Evolutionary conservation across 1,140 invertebrate species (phyloP).

Genomic region (Nymphalis io): DNA sequence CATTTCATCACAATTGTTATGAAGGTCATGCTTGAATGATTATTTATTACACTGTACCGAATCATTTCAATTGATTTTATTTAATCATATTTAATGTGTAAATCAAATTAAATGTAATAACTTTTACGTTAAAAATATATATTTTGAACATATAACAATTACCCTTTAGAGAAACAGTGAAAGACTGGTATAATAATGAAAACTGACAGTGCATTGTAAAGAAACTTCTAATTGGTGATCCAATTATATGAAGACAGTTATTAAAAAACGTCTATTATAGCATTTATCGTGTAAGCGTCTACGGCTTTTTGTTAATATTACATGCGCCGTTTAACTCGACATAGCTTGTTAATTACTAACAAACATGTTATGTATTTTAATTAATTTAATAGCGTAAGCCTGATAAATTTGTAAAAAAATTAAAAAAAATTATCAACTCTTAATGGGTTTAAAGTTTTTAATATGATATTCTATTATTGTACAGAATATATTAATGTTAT

Average conservation of each 20-base stretch:
- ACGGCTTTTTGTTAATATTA: constrained; percentile 62
- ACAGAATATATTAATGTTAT: constrained; percentile 33
- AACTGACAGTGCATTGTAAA: constrained; percentile 7
- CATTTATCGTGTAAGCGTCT: constrained; percentile 48
- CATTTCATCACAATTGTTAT: constrained; percentile 11
- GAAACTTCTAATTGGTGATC: constrained; percentile 11
- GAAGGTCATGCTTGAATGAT: constrained; percentile 11
- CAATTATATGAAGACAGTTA: constrained; percentile 35
- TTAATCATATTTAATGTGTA: constrained; percentile 27
- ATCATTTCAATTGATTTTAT: constrained; percentile 35
- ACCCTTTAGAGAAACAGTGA: neutral
- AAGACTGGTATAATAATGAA: neutral
- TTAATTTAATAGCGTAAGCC: constrained; percentile 9
- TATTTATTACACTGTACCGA: constrained; percentile 21
- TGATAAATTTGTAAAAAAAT: too few species aligned
- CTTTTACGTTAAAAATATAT: neutral
- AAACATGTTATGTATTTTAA: constrained; percentile 19
- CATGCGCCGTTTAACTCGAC: constrained; percentile 49
- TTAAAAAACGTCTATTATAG: constrained; percentile 18
- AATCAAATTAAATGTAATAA: neutral
- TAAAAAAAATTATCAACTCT: too few species aligned
- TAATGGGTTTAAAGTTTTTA: constrained; percentile 3
- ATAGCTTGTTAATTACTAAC: constrained; percentile 36
- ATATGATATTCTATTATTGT: constrained; percentile 25
- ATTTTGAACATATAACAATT: neutral